Base-by-base conservation (phyloP, 2,888 invertebrate genomes). In the Eumacrocentrus americanus region DNA sequence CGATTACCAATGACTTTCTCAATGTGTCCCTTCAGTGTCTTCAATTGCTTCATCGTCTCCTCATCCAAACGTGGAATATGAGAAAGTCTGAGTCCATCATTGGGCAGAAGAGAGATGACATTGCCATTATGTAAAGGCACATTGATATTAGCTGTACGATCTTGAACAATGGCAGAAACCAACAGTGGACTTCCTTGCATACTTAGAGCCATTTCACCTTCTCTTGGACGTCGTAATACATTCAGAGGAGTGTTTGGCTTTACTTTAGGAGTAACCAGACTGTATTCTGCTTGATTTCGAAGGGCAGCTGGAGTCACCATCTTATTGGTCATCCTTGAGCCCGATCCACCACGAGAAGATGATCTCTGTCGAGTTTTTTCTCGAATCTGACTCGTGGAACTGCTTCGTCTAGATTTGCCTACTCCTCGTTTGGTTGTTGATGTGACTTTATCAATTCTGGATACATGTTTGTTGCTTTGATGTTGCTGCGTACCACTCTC, bases 171-270 rank as follows among this genome's bases (percentile, higher is more conserved):
- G 2, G 77, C 76, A 0, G 86, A 84, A 44, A 87, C 86, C 77
- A 88, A 80, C 42, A 89, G 81, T 0, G 89, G 89, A 55, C 89
- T 89, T 5, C 89, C 89, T 3, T 86, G 84, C 83, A 88, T 84
- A 59, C 89, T 89, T 2, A 89, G 81, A 6, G 87, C 88, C 82
- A 87, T 85, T 81, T 89, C 89, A 0, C 88, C 88, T 64, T 83
- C 83, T 1, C 85, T 83, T 25, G 88, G 88, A 66, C 85, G 82
- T 22, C 89, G 82, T 16, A 89, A 77, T 38, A 89, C 78, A 20
- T 87, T 84, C 71, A 88, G 78, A 0, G 89, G 85, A 0, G 86
- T 85, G 58, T 88, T 84, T 0, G 88, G 87, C 18, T 84, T 82
- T 65, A 88, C 82, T 85, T 88, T 81, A 20, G 81, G 81, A 1